Conservation (phyloP, 2,797 vertebrate species). For the Eremophila alpestris region DNA sequence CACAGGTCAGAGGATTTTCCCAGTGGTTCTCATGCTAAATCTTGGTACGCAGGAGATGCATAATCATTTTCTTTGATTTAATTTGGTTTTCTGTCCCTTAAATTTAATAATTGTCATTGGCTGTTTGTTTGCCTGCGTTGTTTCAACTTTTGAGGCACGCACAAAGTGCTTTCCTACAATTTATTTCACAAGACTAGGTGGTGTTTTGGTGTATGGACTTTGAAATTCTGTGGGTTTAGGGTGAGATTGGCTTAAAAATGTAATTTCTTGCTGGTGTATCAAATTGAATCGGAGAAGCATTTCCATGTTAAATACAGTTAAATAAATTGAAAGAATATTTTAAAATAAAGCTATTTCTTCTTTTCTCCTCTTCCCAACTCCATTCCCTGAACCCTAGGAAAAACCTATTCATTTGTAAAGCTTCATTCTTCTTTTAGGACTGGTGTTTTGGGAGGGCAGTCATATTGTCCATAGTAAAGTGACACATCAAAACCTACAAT, state of each 20-base stretch:
- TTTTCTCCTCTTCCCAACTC: neutral
- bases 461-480: neutral
- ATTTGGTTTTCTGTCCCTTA: neutral
- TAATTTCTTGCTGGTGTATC: neutral
- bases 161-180: neutral
- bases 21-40: neutral
- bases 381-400: neutral
- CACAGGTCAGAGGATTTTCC: neutral
- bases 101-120: neutral
- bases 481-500: neutral
- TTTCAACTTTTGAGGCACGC: neutral
- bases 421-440: neutral
- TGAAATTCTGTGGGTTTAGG: neutral
- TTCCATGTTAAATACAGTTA: neutral
- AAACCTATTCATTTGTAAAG: neutral
- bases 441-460: neutral
- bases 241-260: neutral
- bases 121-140: neutral
- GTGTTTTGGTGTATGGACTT: neutral
- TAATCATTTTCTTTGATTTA: neutral
- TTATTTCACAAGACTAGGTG: neutral
- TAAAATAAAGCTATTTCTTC: neutral
- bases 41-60: neutral
- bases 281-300: neutral
- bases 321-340: neutral